phyloP scores from a whole-genome alignment of 2,797 vertebrate genomes.

The Euphonia xanthogaster region DNA sequence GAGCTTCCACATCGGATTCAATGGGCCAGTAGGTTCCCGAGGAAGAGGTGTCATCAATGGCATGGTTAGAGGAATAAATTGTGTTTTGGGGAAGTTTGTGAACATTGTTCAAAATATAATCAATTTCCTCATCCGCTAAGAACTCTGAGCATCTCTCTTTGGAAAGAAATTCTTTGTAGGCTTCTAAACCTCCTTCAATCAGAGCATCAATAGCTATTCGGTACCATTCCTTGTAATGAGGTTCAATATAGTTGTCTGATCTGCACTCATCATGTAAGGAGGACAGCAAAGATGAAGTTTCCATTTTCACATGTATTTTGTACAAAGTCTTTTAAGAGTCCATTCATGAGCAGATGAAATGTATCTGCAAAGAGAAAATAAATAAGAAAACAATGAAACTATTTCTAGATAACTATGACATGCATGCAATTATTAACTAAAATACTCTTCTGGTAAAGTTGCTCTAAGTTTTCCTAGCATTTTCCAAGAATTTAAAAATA shows the following conservation, averaged over 20 bases:
- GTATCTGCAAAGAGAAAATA: slow-evolving; percentile 43
- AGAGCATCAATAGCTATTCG: slow-evolving; percentile 89
- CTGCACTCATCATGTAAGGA: slow-evolving; percentile 86
- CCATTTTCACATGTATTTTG: slow-evolving; percentile 75
- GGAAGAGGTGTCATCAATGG: slow-evolving; percentile 81
- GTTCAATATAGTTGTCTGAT: slow-evolving; percentile 87
- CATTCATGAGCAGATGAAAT: slow-evolving; percentile 47
- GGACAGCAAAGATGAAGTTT: slow-evolving; percentile 86
- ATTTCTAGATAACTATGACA: neutral
- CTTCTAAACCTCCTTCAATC: slow-evolving; percentile 80
- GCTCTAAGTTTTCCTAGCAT: neutral
- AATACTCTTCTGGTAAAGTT: neutral
- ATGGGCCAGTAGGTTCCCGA: slow-evolving; percentile 96
- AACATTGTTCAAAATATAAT: slow-evolving; percentile 84
- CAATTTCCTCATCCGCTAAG: slow-evolving; percentile 89
- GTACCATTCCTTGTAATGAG: slow-evolving; percentile 95
- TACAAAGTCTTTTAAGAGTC: slow-evolving; percentile 55
- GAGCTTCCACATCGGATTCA: slow-evolving; percentile 89
- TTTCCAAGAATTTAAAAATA: neutral
- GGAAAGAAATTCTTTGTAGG: slow-evolving; percentile 88
- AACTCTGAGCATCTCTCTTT: slow-evolving; percentile 86
- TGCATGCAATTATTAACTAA: neutral
- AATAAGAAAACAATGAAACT: neutral
- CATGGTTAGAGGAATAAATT: slow-evolving; percentile 72
- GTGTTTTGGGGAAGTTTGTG: slow-evolving; percentile 72